Conservation (phyloP, 2,113 vertebrate species). For the Thunnus maccoyii region DNA sequence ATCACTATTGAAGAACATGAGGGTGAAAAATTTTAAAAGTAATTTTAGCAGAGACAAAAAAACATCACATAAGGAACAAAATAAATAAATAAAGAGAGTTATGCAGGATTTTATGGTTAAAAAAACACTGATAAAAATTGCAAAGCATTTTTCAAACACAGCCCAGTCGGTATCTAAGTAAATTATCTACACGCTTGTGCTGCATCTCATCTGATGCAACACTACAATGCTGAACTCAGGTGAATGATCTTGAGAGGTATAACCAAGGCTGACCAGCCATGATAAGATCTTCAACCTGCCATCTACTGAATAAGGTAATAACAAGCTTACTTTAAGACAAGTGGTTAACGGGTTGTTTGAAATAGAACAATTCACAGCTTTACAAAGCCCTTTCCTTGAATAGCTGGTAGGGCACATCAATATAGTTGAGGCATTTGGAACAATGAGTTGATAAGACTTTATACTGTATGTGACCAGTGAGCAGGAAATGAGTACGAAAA, state of each 20-base stretch:
- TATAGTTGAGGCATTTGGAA: constrained; percentile 81
- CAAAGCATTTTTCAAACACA: constrained; percentile 74
- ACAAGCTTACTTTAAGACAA: constrained; percentile 83
- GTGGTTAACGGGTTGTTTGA: constrained; percentile 80
- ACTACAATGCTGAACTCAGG: constrained; percentile 70
- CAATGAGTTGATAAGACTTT: constrained; percentile 68
- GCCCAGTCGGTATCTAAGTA: constrained; percentile 70
- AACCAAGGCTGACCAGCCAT: constrained; percentile 63
- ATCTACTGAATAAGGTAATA: constrained; percentile 74
- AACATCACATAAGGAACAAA: constrained; percentile 61
- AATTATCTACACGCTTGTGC: constrained; percentile 80
- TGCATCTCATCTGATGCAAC: constrained; percentile 64
- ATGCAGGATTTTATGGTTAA: constrained; percentile 67
- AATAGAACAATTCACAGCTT: constrained; percentile 84
- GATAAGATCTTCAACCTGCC: constrained; percentile 63
- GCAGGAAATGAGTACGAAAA: constrained; percentile 57
- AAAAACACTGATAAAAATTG: constrained; percentile 72
- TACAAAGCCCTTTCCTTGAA: constrained; percentile 79
- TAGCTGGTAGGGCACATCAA: constrained; percentile 80
- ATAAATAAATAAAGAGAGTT: constrained; percentile 74
- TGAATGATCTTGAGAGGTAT: constrained; percentile 72
- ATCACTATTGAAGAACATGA: constrained; percentile 43
- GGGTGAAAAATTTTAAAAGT: constrained; percentile 37
- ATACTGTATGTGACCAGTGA: constrained; percentile 63
- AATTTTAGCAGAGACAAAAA: constrained; percentile 60